These are phyloP conservation scores for Alitta virens DNA, from an alignment of 2,888 invertebrate species.

Conservation along the genomic window DNA sequence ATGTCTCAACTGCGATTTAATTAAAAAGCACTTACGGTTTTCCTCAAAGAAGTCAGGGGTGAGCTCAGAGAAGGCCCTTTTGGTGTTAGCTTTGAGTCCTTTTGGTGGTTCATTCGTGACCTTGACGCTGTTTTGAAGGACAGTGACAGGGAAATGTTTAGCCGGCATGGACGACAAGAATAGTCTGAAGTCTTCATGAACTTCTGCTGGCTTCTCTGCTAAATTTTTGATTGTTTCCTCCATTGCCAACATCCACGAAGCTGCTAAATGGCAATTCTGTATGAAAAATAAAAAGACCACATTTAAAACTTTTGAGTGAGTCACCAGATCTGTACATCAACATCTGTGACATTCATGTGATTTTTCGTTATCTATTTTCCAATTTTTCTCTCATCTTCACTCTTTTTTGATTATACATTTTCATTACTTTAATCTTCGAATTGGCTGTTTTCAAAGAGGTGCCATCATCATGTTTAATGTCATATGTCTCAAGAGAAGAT, in stretches of 20 bases:
- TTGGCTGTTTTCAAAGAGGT: too few species aligned
- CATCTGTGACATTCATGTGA: too few species aligned
- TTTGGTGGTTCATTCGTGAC: slow-evolving; percentile 59
- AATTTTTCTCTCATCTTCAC: too few species aligned
- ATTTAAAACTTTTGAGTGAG: too few species aligned
- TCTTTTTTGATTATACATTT: too few species aligned
- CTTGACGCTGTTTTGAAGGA: slow-evolving; percentile 59
- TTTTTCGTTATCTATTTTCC: too few species aligned
- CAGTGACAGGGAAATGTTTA: slow-evolving; percentile 56
- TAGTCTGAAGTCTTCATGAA: slow-evolving; percentile 55
- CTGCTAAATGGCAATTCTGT: slow-evolving; percentile 58
- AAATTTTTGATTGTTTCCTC: slow-evolving; percentile 55
- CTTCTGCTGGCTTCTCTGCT: slow-evolving; percentile 49
- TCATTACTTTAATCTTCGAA: too few species aligned
- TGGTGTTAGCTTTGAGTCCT: slow-evolving; percentile 71
- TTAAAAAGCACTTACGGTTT: slow-evolving; percentile 62
- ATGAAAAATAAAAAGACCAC: too few species aligned
- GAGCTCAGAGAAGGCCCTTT: slow-evolving; percentile 78
- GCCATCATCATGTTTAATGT: too few species aligned
- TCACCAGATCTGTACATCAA: too few species aligned
- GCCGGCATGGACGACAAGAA: slow-evolving; percentile 58
- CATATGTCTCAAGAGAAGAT: too few species aligned
- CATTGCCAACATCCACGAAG: slow-evolving; percentile 58
- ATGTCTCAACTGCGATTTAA: too few species aligned
- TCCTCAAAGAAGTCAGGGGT: slow-evolving; percentile 79